Percentiles rank a stretch among this genome's conserved stretches.
phyloP scores from a whole-genome alignment of 2,113 vertebrate genomes.

The Hyperoodon ampullatus region DNA sequence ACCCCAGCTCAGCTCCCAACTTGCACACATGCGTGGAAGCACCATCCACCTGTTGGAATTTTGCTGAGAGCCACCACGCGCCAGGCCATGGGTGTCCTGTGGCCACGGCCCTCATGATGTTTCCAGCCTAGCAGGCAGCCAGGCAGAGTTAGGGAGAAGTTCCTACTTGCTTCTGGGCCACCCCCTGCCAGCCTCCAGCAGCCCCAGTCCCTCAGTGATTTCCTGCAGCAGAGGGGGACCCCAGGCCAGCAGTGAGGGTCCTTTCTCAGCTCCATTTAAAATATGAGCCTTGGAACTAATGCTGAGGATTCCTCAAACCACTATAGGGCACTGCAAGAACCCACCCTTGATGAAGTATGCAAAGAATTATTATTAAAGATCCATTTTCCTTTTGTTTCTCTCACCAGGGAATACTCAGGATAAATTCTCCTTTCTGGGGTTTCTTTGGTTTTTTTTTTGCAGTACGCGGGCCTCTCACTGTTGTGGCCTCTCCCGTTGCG shows the following conservation, averaged over 20 bases:
- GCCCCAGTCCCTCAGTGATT: not conserved
- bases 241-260: not conserved
- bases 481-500: too few relatives aligned
- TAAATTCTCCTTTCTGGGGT: not conserved
- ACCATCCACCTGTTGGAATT: not conserved
- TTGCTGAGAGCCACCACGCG: not conserved
- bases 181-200: not conserved
- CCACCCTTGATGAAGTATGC: not conserved
- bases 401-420: not conserved
- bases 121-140: not conserved
- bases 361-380: not conserved
- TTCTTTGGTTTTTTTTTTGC: too few relatives aligned
- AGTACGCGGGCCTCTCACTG: too few relatives aligned
- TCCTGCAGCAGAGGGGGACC: not conserved
- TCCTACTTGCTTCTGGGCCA: not conserved
- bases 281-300: not conserved
- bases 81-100: not conserved
- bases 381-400: not conserved
- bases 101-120: not conserved
- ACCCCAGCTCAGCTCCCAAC: not conserved
- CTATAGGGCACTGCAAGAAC: not conserved
- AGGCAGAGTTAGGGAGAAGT: not conserved
- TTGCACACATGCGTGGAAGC: accelerated
- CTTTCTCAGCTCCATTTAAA: not conserved
- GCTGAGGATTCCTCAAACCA: not conserved